Conservation (phyloP, 2,113 vertebrate genomes). For the Paedocypris sp. region DNA sequence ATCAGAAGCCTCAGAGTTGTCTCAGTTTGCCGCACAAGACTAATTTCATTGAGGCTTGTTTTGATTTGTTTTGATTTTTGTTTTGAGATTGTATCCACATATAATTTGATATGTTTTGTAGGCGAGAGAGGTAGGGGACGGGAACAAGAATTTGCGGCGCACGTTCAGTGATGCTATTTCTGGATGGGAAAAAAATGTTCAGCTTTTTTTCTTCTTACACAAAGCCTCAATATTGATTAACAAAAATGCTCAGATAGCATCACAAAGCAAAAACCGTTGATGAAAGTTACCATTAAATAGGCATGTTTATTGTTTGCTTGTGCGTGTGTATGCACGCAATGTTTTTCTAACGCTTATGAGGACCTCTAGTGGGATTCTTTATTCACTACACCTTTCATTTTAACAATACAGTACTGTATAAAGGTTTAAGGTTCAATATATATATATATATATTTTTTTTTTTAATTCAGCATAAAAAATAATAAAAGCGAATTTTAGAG, state of each 20-base stretch:
- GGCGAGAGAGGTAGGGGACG: neutral
- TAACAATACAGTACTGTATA: too few species aligned
- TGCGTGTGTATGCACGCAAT: neutral
- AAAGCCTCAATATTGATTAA: slow-evolving; percentile 4
- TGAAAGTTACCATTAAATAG: too few species aligned
- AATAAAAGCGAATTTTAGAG: too few species aligned
- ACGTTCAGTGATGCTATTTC: slow-evolving; percentile 19
- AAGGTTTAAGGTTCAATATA: too few species aligned
- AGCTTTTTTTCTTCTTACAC: slow-evolving; percentile 3
- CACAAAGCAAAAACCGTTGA: too few species aligned
- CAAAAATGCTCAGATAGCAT: slow-evolving; percentile 21
- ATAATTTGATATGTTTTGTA: slow-evolving; percentile 5
- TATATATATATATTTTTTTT: too few species aligned
- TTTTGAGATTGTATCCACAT: slow-evolving; percentile 18
- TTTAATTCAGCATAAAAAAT: too few species aligned
- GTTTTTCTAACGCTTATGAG: slow-evolving; percentile 5
- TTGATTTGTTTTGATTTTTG: slow-evolving; percentile 23
- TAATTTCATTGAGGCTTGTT: slow-evolving; percentile 21
- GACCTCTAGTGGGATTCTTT: slow-evolving; percentile 34
- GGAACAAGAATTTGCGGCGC: neutral
- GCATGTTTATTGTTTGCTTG: too few species aligned
- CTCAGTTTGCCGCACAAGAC: slow-evolving; percentile 1
- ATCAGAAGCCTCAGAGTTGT: slow-evolving; percentile 12
- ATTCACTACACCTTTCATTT: too few species aligned
- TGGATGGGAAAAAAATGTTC: slow-evolving; percentile 23